Evolutionary conservation across 2,888 invertebrate species (phyloP).

Genomic region (Coleophora flavipennella): DNA sequence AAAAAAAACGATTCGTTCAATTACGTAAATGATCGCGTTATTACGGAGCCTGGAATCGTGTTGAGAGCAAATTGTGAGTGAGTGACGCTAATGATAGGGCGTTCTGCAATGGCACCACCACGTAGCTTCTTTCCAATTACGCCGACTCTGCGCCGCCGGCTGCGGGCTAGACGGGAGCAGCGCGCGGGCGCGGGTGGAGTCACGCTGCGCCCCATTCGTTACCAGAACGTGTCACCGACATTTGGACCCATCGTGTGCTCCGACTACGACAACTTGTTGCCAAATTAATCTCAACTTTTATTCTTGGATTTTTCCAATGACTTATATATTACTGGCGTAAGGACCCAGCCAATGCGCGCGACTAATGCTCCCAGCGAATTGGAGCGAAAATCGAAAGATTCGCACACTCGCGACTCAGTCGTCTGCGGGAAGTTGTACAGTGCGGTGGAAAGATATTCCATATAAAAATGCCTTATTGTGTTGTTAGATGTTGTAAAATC

Average conservation of each 20-base stretch:
- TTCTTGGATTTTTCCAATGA: background rate
- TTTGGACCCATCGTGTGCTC: slow-evolving; percentile 44
- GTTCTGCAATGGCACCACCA: slow-evolving; percentile 38
- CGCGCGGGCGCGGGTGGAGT: slow-evolving; percentile 33
- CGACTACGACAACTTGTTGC: slow-evolving; percentile 48
- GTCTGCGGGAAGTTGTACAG: too few relatives aligned
- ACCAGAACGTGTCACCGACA: slow-evolving; percentile 58
- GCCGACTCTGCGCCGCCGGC: slow-evolving; percentile 2
- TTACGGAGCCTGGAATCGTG: slow-evolving; percentile 11
- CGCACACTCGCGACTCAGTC: too few relatives aligned
- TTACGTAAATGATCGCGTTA: too few relatives aligned
- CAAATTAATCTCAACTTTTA: slow-evolving; percentile 5
- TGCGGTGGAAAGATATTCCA: too few relatives aligned
- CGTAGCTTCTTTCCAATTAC: slow-evolving; percentile 61
- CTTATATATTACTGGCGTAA: too few relatives aligned
- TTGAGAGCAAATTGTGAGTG: slow-evolving; percentile 56
- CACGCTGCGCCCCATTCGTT: slow-evolving; percentile 62
- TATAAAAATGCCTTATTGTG: too few relatives aligned
- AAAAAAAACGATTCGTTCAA: too few relatives aligned
- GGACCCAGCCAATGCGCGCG: too few relatives aligned
- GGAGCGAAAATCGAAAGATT: too few relatives aligned
- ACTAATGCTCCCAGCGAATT: background rate
- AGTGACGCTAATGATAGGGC: slow-evolving; percentile 69
- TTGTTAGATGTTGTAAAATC: too few relatives aligned
- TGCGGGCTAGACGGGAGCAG: slow-evolving; percentile 1